A percentile compares a stretch with the other conserved stretches of the same genome.
Evolutionary conservation across 2,113 vertebrate species (phyloP).

Genomic region (Lepisosteus osseus): DNA sequence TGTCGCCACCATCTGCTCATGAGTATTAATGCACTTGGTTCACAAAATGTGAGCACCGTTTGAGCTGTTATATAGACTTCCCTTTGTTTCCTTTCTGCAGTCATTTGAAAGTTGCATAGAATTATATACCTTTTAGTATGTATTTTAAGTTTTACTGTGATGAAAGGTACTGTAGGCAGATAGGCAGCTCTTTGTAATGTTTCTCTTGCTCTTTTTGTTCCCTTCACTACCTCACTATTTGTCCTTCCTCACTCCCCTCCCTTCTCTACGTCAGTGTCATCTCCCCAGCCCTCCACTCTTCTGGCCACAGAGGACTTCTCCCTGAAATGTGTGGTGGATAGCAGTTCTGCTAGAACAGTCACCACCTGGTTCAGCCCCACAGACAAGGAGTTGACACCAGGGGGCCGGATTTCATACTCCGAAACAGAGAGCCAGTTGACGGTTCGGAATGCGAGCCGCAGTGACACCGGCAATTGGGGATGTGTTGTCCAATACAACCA

Average conservation of each 20-base stretch:
- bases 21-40: too few relatives aligned
- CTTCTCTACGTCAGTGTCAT: slow-evolving; percentile 27
- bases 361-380: slow-evolving; percentile 41
- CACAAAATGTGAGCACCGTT: too few relatives aligned
- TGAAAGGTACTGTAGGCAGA: too few relatives aligned
- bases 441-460: accelerated
- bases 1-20: too few relatives aligned
- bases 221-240: slow-evolving; percentile 1
- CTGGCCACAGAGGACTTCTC: neutral
- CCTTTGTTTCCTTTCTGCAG: too few relatives aligned
- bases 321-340: slow-evolving; percentile 28
- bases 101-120: too few relatives aligned
- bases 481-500: slow-evolving; percentile 27
- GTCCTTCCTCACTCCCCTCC: neutral
- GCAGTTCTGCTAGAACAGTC: accelerated
- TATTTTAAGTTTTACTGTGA: too few relatives aligned
- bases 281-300: neutral
- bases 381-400: accelerated
- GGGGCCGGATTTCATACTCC: accelerated
- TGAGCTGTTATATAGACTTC: too few relatives aligned
- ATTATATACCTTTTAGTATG: too few relatives aligned
- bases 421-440: accelerated
- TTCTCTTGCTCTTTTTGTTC: neutral
- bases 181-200: too few relatives aligned
- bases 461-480: slow-evolving; percentile 47